Base-by-base conservation (phyloP, 2,888 invertebrate genomes). In the Drosophila recens region DNA sequence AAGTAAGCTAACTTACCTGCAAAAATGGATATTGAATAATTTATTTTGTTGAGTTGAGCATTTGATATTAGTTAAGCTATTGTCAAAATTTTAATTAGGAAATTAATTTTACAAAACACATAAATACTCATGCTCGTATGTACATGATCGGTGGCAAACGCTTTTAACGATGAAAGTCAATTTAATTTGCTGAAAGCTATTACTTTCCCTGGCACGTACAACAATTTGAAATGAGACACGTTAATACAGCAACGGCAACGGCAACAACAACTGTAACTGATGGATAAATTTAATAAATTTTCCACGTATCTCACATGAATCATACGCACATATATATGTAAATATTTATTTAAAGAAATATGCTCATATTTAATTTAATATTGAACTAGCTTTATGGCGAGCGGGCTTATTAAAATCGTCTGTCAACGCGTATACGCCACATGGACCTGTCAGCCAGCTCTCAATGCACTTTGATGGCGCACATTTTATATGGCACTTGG, bases 161-260 rank as follows among this genome's bases (percentile, higher is more conserved):
- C 33, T 51, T 34, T 5, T 54, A 72, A 36, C 67, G 74, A 62
- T 71, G 66, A 72, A 79, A 85, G 73, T 76, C 79, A 79, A 89
- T 86, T 84, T 88, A 83, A 84, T 88, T 88, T 86, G 78, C 75
- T 78, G 78, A 80, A 75, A 75, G 87, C 70, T 46, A 88, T 82
- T 80, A 71, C 75, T 67, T 77, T 70, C 59, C 72, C 59, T 4
- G 67, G 79, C 89, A 89, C 84, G 89, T 87, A 76, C 72, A 64
- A 57, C 72, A 79, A 82, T 88, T 89, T 70, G 69, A 80, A 83
- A 83, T 86, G 83, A 86, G 80, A 68, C 72, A 80, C 64, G 71
- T 79, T 79, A 75, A 74, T 63, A 66, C 56, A 67, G 46, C 59
- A 58, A 33, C 52, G n/a, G n/a, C n/a, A n/a, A n/a, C n/a, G 53